phyloP scores from a whole-genome alignment of 2,888 invertebrate genomes.

The Malacosoma neustria region DNA sequence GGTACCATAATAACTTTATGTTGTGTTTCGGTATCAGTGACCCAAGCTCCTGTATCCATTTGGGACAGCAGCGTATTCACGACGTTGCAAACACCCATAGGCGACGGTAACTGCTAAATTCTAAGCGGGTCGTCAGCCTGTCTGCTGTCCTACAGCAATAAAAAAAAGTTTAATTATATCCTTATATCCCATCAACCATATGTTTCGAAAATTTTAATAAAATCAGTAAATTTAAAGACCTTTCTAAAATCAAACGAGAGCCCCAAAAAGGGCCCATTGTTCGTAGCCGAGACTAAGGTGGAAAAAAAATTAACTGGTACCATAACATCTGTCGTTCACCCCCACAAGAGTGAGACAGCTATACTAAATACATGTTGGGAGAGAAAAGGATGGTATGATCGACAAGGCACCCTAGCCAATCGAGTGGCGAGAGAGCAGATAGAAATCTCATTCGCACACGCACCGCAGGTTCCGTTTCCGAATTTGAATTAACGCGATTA shows the following conservation, averaged over 20 bases:
- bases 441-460: constrained; percentile 23
- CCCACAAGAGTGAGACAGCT: constrained; percentile 19
- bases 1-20: no score
- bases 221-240: constrained; percentile 2
- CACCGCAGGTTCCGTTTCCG: constrained; percentile 31
- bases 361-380: constrained; percentile 6
- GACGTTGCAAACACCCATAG: no score
- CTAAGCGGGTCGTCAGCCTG: no score
- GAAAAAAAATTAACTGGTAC: not conserved
- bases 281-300: not conserved
- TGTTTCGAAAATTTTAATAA: constrained; percentile 5
- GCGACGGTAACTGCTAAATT: no score
- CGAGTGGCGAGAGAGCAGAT: constrained; percentile 2
- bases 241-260: not conserved
- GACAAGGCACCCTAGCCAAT: not conserved
- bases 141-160: not conserved
- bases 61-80: no score
- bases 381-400: not conserved
- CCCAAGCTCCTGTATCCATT: no score
- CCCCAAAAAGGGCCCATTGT: not conserved
- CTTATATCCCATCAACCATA: not conserved
- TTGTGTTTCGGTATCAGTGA: no score
- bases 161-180: not conserved
- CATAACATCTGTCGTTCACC: constrained; percentile 49
- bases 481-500: constrained; percentile 4